A percentile compares a stretch with the other conserved stretches of the same genome.
Evolutionary conservation across 2,888 invertebrate species (phyloP).

Genomic region (Willowsia nigromaculata): DNA sequence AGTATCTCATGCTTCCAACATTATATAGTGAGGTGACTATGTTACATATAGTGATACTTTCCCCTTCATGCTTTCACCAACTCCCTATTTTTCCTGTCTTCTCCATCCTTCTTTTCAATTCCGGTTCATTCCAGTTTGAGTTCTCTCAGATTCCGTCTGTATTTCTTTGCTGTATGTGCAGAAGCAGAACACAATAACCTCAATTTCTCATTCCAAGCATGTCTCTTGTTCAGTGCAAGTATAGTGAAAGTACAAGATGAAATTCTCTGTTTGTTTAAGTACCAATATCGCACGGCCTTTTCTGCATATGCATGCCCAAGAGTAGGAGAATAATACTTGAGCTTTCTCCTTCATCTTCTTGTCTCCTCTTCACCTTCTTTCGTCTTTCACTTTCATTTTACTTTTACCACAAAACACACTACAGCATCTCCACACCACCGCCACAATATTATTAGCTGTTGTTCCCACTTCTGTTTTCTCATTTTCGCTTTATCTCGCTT

Average conservation of each 20-base stretch:
- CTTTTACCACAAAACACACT: slow-evolving; percentile 47
- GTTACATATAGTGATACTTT: too few relatives aligned
- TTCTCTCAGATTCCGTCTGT: neutral
- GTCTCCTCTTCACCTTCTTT: slow-evolving; percentile 39
- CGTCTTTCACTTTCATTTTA: slow-evolving; percentile 57
- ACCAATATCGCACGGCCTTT: neutral
- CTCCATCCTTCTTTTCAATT: neutral
- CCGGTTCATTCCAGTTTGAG: neutral
- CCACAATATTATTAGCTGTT: slow-evolving; percentile 4
- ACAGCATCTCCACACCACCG: neutral
- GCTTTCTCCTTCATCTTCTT: neutral
- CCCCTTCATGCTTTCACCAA: neutral
- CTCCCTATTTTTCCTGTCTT: neutral
- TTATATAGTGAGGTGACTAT: too few relatives aligned
- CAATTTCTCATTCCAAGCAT: slow-evolving; percentile 51
- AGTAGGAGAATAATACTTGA: slow-evolving; percentile 5
- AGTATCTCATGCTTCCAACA: too few relatives aligned
- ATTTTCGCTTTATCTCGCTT: neutral
- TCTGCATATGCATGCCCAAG: neutral
- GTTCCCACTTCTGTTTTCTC: neutral
- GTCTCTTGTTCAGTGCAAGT: neutral
- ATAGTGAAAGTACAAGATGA: neutral
- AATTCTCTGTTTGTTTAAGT: neutral
- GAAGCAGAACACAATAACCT: slow-evolving; percentile 24
- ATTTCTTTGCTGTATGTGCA: neutral